phyloP scores from a whole-genome alignment of 2,113 vertebrate species.

The Mionectes macconnelli region DNA sequence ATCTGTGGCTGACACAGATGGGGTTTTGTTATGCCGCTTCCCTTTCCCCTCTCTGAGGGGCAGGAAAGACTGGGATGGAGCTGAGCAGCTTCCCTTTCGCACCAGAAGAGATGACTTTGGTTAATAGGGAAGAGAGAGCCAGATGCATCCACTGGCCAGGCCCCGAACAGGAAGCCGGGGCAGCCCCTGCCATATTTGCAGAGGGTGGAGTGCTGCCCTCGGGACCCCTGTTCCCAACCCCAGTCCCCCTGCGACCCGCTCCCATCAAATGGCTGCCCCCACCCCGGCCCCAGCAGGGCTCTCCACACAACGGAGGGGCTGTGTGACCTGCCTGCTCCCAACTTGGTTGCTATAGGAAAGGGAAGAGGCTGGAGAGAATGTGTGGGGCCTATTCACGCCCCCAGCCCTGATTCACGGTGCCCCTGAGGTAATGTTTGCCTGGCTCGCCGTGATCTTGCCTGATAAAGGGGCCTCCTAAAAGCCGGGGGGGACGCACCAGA shows the following conservation, averaged over 20 bases:
- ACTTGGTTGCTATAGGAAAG: slow-evolving; percentile 74
- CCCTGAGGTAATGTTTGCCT: slow-evolving; percentile 72
- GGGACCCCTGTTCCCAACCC: background rate
- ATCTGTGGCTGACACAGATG: background rate
- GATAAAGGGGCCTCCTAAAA: slow-evolving; percentile 63
- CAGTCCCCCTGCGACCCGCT: background rate
- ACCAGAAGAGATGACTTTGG: background rate
- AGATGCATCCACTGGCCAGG: fast-evolving
- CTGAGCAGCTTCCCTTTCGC: fast-evolving
- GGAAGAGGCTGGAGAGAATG: slow-evolving; percentile 64
- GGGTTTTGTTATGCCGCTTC: background rate
- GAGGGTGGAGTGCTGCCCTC: background rate
- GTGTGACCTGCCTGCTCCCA: slow-evolving; percentile 63
- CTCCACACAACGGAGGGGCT: slow-evolving; percentile 60
- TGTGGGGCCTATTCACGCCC: slow-evolving; percentile 65
- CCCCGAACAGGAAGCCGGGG: fast-evolving
- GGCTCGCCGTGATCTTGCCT: slow-evolving; percentile 33
- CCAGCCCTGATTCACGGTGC: slow-evolving; percentile 48
- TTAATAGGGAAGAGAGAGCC: background rate
- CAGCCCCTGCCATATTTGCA: background rate
- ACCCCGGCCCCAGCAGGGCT: background rate
- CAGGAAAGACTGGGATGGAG: background rate
- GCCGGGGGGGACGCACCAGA: background rate
- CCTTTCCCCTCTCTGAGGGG: background rate
- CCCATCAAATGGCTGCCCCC: background rate